A percentile compares a stretch with the other conserved stretches of the same genome.
Evolutionary conservation across 2,888 invertebrate genomes (phyloP).

Genomic region (Drosophila antonietae): DNA sequence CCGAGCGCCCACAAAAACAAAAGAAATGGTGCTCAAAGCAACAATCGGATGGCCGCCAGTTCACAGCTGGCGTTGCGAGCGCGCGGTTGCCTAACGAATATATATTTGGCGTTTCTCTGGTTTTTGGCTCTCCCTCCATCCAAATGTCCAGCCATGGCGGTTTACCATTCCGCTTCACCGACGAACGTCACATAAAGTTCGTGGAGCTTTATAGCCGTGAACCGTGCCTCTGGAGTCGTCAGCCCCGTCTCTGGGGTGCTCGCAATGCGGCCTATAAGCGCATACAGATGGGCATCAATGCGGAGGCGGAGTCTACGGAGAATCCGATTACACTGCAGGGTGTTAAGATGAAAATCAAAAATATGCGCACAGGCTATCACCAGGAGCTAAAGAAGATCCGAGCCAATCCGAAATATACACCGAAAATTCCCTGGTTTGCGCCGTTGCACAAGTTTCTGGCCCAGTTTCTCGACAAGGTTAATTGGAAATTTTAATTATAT

Average conservation of each 20-base stretch:
- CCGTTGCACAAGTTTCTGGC: constrained; percentile 57
- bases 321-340: constrained; percentile 36
- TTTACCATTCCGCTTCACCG: constrained; percentile 62
- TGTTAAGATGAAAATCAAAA: constrained; percentile 65
- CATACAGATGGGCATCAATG: constrained; percentile 62
- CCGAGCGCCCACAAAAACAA: constrained; percentile 23
- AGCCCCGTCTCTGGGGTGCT: constrained; percentile 37
- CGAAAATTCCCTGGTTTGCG: constrained; percentile 58
- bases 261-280: constrained; percentile 57
- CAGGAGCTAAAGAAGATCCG: constrained; percentile 63
- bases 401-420: constrained; percentile 44
- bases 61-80: constrained; percentile 32
- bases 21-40: constrained; percentile 23
- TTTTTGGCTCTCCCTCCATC: not conserved
- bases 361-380: constrained; percentile 57
- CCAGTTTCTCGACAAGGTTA: constrained; percentile 55
- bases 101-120: not conserved
- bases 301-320: constrained; percentile 28
- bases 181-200: constrained; percentile 58
- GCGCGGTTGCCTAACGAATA: constrained; percentile 39
- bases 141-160: constrained; percentile 23
- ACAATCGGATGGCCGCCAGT: constrained; percentile 37
- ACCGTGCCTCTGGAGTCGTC: constrained; percentile 64
- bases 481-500: no score
- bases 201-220: constrained; percentile 66